Evolutionary conservation across 2,113 vertebrate species (phyloP), one percentile per base, ranked within the genome.

Genomic region (Tamias sibiricus): DNA sequence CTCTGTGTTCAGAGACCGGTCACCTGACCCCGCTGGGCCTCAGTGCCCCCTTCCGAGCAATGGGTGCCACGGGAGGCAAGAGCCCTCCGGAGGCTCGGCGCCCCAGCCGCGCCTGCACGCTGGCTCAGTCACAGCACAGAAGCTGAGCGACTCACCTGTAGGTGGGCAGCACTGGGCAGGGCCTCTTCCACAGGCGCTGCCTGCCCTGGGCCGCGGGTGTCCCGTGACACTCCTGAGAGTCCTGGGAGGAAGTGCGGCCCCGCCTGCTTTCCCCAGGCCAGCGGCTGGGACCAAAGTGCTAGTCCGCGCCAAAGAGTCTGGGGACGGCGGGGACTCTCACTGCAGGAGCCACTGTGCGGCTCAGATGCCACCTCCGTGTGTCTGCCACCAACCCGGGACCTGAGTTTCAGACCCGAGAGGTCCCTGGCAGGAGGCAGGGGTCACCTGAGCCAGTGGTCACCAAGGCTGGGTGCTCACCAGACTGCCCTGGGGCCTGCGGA

Each of bases 121-220:
- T 68, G 79, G 17, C n/a, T n/a, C 42, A 14, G 76, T 49, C 62
- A 16, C 52, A 14, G 35, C 6, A 35, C 16, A 49, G 49, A 32
- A 35, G 52, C 28, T n/a, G 26, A 22, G 37, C 2, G 37, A 19
- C 9, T 68, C 2, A 8, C 2, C 0, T 32, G 37, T 4, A 14
- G 62, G 62, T 22, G 47, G 35, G 49, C 26, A 77, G 62, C 20
- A 26, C 37, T 19, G n/a, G 28, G 19, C 49, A 32, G 6, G 6
- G 49, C 40, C 40, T 10, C 2, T 49, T 28, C n/a, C 74, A 28
- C 11, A n/a, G 40, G 19, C 13, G 16, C 44, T 77, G 32, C 52
- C 26, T 26, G 10, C 20, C 81, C 76, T 49, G 9, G 64, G 74
- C n/a, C 4, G 44, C 4, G 8, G 16, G 35, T 57, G 24, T 75